Conservation (phyloP, 2,888 invertebrate species). For the Neria commutata region DNA sequence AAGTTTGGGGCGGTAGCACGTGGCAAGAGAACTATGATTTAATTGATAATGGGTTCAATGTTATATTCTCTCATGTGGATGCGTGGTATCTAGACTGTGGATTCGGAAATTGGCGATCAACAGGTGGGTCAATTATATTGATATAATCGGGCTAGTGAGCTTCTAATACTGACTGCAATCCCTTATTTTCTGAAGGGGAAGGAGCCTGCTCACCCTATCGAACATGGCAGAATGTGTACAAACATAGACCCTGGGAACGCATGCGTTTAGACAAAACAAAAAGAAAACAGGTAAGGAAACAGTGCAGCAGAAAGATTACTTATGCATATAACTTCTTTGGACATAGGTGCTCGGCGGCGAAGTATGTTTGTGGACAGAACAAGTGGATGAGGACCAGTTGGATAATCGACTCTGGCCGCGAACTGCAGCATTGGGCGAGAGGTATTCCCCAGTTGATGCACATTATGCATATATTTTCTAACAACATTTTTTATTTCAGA, state of each 20-base stretch:
- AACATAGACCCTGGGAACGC: constrained; percentile 77
- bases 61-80: constrained; percentile 84
- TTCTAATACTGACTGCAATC: too few species aligned
- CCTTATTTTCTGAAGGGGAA: constrained; percentile 70
- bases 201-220: constrained; percentile 88
- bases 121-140: constrained; percentile 54
- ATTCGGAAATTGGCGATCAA: constrained; percentile 83
- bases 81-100: constrained; percentile 90
- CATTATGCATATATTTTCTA: neutral
- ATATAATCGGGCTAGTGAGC: too few species aligned
- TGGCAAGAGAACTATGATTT: constrained; percentile 82
- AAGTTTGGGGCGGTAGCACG: constrained; percentile 81
- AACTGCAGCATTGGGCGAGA: constrained; percentile 80
- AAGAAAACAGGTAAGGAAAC: constrained; percentile 52
- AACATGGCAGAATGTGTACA: constrained; percentile 86
- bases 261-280: constrained; percentile 58
- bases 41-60: constrained; percentile 76
- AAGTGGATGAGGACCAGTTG: constrained; percentile 74
- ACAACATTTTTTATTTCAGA: constrained; percentile 30
- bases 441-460: constrained; percentile 56
- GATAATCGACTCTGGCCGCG: constrained; percentile 85
- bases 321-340: neutral
- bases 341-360: constrained; percentile 70
- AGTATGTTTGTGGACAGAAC: constrained; percentile 86
- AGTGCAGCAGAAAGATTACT: neutral